Evolutionary conservation across 2,113 vertebrate genomes (phyloP), one percentile per base, ranked within the genome.

Genomic region (Orthonyx spaldingii): DNA sequence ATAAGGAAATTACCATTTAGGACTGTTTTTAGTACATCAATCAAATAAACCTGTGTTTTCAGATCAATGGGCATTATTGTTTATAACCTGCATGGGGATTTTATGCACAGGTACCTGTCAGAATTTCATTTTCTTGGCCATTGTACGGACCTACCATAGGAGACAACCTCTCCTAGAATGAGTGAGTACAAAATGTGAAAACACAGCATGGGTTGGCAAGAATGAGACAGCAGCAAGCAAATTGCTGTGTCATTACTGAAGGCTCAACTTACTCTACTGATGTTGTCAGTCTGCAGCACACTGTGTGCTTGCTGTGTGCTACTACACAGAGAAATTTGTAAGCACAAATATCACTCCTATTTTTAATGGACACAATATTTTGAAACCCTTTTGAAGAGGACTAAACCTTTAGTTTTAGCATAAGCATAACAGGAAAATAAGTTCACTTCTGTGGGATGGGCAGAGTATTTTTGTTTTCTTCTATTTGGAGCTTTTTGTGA

Each of bases 401-500:
- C 37, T 87, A 81, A 87, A 53, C 32, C 11, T 72, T 59, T 28
- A 23, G 13, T 35, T 90, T 82, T 71, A 59, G 10, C 5, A 26
- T 53, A 72, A 71, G 11, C 1, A 0, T 5, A 53, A 65, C 13
- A 65, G 23, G 6, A 79, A 89, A 70, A 80, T 8, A 65, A 26
- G 2, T 52, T 59, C 60, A 18, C 21, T 78, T 89, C 39, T 84
- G 4, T 5, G 0, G 3, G 4, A 21, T 11, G 39, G 11, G 19
- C 0, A 1, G 8, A 12, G 8, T 14, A 35, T 8, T 46, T 63
- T 85, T 53, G 64, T 2, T 26, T 75, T 79, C 7, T 76, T 82
- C 28, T 60, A 7, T 61, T n/a, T n/a, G 23, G 13, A 11, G 0
- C 1, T 32, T 69, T 65, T 57, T 8, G 1, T 70, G 2, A 74